A percentile compares a stretch with the other conserved stretches of the same genome.
These are phyloP conservation scores for Scaptomyza tumidula DNA, from an alignment of 2,888 invertebrate genomes.

Conservation along the genomic window DNA sequence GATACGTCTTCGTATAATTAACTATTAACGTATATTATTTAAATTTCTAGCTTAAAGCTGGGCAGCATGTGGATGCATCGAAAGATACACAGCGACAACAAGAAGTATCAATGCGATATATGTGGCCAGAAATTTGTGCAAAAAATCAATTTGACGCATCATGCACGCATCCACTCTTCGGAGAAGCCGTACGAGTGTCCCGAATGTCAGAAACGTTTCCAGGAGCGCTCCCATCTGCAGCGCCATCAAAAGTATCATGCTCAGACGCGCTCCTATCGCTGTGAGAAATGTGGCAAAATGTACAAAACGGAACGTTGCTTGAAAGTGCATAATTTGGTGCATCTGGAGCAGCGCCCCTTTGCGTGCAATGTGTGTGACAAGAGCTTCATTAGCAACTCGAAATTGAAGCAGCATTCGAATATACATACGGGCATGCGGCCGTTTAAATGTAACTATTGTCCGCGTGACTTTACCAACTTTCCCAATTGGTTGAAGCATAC, in stretches of 20 bases:
- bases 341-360: slow-evolving; percentile 86
- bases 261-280: slow-evolving; percentile 83
- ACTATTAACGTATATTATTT: neutral
- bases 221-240: slow-evolving; percentile 84
- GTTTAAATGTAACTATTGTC: slow-evolving; percentile 87
- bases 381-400: slow-evolving; percentile 87
- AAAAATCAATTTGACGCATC: slow-evolving; percentile 84
- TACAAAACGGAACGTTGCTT: slow-evolving; percentile 86
- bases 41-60: slow-evolving; percentile 78
- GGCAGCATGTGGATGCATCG: slow-evolving; percentile 85
- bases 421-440: slow-evolving; percentile 87
- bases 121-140: slow-evolving; percentile 85
- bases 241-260: slow-evolving; percentile 84
- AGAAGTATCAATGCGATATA: slow-evolving; percentile 84
- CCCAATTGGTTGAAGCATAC: slow-evolving; percentile 87
- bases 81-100: slow-evolving; percentile 84
- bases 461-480: slow-evolving; percentile 87
- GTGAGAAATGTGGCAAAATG: slow-evolving; percentile 84
- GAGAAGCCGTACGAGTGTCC: slow-evolving; percentile 84
- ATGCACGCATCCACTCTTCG: slow-evolving; percentile 83
- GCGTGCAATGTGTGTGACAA: slow-evolving; percentile 86
- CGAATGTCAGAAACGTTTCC: slow-evolving; percentile 84
- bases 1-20: neutral
- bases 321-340: slow-evolving; percentile 86
- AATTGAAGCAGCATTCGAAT: slow-evolving; percentile 87